These are phyloP conservation scores for honey bee (Apis mellifera) DNA, from an alignment of 1,140 invertebrate species.

Conservation along the genomic window Amel_HAv3.1 CM009942.2:9665001-9665500, in stretches of 20 bases:
- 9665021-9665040: constrained; percentile 66
- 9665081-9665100: constrained; percentile 56
- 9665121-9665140: constrained; percentile 72
- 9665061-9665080: constrained; percentile 65
- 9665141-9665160: constrained; percentile 59
- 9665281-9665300: constrained; percentile 52
- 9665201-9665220: background rate
- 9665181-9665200: background rate
- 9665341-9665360: background rate
- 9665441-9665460: too few relatives aligned
- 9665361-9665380: background rate
- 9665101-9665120: constrained; percentile 36
- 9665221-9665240: constrained; percentile 2
- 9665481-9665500: too few relatives aligned
- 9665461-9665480: too few relatives aligned
- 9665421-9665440: too few relatives aligned
- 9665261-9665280: constrained; percentile 37
- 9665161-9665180: constrained; percentile 34
- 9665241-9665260: constrained; percentile 51
- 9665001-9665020: background rate
- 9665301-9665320: constrained; percentile 25
- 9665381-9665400: background rate
- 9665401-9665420: background rate
- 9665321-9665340: background rate
- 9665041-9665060: constrained; percentile 74